These are phyloP conservation scores for Tridacna gigas DNA, from an alignment of 2,888 invertebrate species.

Conservation along the genomic window DNA sequence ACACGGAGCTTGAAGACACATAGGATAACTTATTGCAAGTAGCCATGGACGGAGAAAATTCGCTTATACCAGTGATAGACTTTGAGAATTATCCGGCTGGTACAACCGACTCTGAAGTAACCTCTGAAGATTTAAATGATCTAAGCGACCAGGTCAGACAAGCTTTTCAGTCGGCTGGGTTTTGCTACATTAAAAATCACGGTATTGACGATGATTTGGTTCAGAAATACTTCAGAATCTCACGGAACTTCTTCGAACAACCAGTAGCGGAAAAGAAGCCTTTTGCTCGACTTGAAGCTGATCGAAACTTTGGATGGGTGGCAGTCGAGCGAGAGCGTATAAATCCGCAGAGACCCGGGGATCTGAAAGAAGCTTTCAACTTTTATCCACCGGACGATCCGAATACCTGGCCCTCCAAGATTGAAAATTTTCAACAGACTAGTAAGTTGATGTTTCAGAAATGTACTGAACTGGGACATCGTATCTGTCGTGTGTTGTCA, in stretches of 20 bases:
- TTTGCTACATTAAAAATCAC: conserved; percentile 61
- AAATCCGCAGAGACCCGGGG: conserved; percentile 54
- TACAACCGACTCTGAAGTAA: not conserved
- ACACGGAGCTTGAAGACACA: no score
- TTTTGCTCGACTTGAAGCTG: not conserved
- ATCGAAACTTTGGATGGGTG: conserved; percentile 51
- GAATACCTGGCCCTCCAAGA: conserved; percentile 36
- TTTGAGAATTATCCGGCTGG: not conserved
- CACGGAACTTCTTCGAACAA: conserved; percentile 48
- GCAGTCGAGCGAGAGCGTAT: conserved; percentile 44
- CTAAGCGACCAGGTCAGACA: conserved; percentile 36
- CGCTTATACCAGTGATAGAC: conserved; percentile 29
- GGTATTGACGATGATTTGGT: conserved; percentile 37
- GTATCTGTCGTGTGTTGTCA: conserved; percentile 41
- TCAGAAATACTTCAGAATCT: not conserved
- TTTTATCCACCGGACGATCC: conserved; percentile 36
- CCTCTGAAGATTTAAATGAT: not conserved
- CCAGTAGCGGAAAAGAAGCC: conserved; percentile 32
- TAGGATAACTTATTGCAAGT: no score
- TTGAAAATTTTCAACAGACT: conserved; percentile 35
- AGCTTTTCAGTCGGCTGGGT: conserved; percentile 46
- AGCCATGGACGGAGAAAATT: no score
- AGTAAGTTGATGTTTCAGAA: conserved; percentile 25
- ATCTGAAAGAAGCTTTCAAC: conserved; percentile 60
- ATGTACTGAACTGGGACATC: conserved; percentile 23